Evolutionary conservation across 2,888 invertebrate genomes (phyloP), one percentile per base, ranked within the genome.

Genomic region (Halocaridina rubra): DNA sequence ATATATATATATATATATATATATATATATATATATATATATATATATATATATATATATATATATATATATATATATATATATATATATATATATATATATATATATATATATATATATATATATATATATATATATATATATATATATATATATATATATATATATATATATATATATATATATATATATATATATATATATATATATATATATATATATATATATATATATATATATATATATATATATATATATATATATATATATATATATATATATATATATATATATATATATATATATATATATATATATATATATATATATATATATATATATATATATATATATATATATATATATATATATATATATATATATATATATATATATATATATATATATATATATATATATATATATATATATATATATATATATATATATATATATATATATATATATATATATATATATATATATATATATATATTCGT

Each of bases 361-460:
- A 61, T 61, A 61, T 61, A 61, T 61, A 61, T 22, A 61, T 61
- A 61, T 22, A 61, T 61, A 61, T 61, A 61, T 8, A n/a, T 61
- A 61, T 61, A 61, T 61, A n/a, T 61, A n/a, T 61, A 61, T 61
- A 61, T 61, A 61, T 61, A 61, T 61, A 61, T 61, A 61, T 61
- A 61, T 22, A n/a, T 61, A 61, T 22, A 61, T 61, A 61, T 61
- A 61, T 22, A 61, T 61, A 61, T 61, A 61, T 61, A 61, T 61
- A 61, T 61, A 61, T 61, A 61, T 61, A 61, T 61, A 61, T 61
- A 61, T 61, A 61, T 61, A 61, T 61, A 61, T 61, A 61, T 61
- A 61, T 61, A 19, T 61, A n/a, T 61, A 61, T n/a, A 61, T 61
- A 61, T 61, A 61, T n/a, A 61, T 61, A 61, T 61, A 61, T 61